A percentile compares a stretch with the other conserved stretches of the same genome.
Conservation (phyloP, 2,113 vertebrate genomes). For the Silurus glanis region DNA sequence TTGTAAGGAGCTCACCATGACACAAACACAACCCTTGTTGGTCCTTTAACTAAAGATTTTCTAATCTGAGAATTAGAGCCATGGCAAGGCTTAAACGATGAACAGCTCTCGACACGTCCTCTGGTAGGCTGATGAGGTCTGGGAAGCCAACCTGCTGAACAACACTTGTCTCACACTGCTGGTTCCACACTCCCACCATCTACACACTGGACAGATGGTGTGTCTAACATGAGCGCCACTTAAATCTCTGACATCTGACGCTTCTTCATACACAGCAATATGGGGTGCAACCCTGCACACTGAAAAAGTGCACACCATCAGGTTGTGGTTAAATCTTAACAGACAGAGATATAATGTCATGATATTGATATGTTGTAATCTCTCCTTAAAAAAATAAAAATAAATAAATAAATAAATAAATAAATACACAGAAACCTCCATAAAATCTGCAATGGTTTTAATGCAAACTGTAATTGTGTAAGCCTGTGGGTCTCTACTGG, state of each 20-base stretch:
- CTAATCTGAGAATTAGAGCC: not conserved
- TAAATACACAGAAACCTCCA: no score
- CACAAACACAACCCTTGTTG: not conserved
- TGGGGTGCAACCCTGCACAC: not conserved
- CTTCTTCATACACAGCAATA: slow-evolving; percentile 12
- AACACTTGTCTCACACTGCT: slow-evolving; percentile 47
- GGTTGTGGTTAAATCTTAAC: not conserved
- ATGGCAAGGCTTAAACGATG: slow-evolving; percentile 31
- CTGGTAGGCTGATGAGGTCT: slow-evolving; percentile 38
- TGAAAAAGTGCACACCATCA: not conserved
- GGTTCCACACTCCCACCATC: slow-evolving; percentile 16
- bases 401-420: not conserved
- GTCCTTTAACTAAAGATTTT: not conserved
- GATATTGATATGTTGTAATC: not conserved
- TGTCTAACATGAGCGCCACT: not conserved
- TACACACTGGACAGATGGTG: slow-evolving; percentile 37
- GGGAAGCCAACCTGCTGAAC: slow-evolving; percentile 34
- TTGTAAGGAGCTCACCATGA: no score
- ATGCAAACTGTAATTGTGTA: no score
- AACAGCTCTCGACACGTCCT: slow-evolving; percentile 29
- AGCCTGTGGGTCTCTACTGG: no score
- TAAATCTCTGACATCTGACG: slow-evolving; percentile 6
- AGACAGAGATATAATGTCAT: not conserved
- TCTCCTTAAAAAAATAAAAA: not conserved
- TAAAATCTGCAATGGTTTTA: no score